Percentiles rank a stretch among this genome's conserved stretches.
Evolutionary conservation across 2,888 invertebrate species (phyloP).

Genomic region (Orchestes rusci): DNA sequence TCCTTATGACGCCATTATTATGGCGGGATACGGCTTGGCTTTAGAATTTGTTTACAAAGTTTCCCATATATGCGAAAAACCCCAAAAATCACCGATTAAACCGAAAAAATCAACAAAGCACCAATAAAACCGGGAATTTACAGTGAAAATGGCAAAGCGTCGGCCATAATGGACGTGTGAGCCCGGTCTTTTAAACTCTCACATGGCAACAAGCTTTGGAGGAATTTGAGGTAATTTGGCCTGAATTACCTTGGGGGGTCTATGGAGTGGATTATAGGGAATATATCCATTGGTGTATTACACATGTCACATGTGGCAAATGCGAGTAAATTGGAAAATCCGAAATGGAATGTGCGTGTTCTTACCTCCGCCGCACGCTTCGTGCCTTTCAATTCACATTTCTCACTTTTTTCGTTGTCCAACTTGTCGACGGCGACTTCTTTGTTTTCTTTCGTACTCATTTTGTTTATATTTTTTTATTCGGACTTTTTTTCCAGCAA

Average conservation of each 20-base stretch:
- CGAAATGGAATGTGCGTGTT: slow-evolving; percentile 13
- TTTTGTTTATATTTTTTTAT: slow-evolving; percentile 45
- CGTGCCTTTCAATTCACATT: slow-evolving; percentile 79
- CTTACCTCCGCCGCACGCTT: slow-evolving; percentile 85
- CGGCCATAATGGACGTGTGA: too few relatives aligned
- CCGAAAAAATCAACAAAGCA: too few relatives aligned
- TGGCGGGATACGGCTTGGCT: slow-evolving; percentile 39
- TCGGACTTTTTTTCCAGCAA: slow-evolving; percentile 21
- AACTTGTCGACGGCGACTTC: slow-evolving; percentile 81
- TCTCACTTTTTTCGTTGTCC: slow-evolving; percentile 68
- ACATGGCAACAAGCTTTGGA: slow-evolving; percentile 39
- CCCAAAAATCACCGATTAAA: slow-evolving; percentile 9
- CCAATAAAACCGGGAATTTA: too few relatives aligned
- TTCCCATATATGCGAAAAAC: slow-evolving; percentile 1
- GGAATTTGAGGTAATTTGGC: too few relatives aligned
- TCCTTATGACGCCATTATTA: slow-evolving; percentile 33
- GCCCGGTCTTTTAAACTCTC: slow-evolving; percentile 30
- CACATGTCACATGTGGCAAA: slow-evolving; percentile 22
- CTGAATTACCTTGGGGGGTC: too few relatives aligned
- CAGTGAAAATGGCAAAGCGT: too few relatives aligned
- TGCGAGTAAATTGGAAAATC: slow-evolving; percentile 11
- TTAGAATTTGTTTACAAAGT: slow-evolving; percentile 35
- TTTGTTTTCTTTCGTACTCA: slow-evolving; percentile 81
- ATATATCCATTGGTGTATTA: too few relatives aligned
- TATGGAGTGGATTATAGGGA: too few relatives aligned